phyloP scores from a whole-genome alignment of 35 echinoderm and acorn worm species.

The Diadema setosum region DNA sequence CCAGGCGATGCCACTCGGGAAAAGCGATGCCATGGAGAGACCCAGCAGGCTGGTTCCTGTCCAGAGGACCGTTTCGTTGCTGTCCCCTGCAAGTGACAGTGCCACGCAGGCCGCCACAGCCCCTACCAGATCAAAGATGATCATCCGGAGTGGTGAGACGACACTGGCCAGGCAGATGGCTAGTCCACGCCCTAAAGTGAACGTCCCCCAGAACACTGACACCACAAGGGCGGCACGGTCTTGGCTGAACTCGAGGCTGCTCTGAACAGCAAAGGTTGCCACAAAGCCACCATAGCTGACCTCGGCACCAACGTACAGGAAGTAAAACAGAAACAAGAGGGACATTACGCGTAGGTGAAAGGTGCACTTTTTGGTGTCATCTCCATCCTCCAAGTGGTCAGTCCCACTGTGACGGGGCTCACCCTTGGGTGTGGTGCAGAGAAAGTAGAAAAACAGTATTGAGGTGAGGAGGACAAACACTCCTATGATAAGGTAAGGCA shows the following conservation, averaged over 20 bases:
- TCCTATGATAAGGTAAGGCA: slow-evolving; percentile 57
- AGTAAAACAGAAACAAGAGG: slow-evolving; percentile 78
- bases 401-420: background rate
- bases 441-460: slow-evolving; percentile 72
- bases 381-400: background rate
- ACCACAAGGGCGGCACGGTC: slow-evolving; percentile 40
- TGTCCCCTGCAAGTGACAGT: slow-evolving; percentile 18
- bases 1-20: slow-evolving; percentile 89
- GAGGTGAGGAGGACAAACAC: slow-evolving; percentile 23
- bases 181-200: slow-evolving; percentile 58
- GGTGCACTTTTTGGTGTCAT: background rate
- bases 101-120: slow-evolving; percentile 12
- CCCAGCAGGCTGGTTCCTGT: slow-evolving; percentile 56
- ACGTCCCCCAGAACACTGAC: slow-evolving; percentile 84
- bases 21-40: slow-evolving; percentile 78
- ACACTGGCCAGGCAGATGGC: slow-evolving; percentile 76
- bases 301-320: slow-evolving; percentile 80
- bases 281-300: slow-evolving; percentile 79
- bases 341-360: slow-evolving; percentile 40
- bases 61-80: slow-evolving; percentile 43
- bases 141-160: slow-evolving; percentile 53
- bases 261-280: slow-evolving; percentile 39
- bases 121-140: slow-evolving; percentile 50
- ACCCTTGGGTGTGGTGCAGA: slow-evolving; percentile 47
- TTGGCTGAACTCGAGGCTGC: background rate